Evolutionary conservation across 92 coral and sea anemone species (phyloP).

Genomic region (Virgularia gustaviana): DNA sequence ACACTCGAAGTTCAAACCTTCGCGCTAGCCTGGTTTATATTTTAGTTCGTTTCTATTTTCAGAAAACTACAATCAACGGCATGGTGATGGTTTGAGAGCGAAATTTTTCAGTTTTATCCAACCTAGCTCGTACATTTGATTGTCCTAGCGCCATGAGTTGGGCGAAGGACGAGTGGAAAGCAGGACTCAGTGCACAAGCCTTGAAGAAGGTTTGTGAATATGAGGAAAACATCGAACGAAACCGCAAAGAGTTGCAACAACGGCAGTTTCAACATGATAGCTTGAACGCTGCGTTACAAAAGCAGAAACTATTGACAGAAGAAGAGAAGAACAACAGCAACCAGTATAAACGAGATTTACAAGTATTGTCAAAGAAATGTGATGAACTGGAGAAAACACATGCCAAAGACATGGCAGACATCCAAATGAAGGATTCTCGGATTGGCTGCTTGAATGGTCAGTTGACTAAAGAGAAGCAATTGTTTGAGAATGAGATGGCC

Average conservation of each 20-base stretch:
- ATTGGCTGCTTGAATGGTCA: conserved; percentile 73
- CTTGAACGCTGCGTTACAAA: conserved; percentile 67
- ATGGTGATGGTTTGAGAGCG: no score
- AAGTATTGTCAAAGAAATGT: conserved; percentile 60
- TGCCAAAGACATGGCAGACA: conserved; percentile 66
- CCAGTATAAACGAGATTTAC: conserved; percentile 62
- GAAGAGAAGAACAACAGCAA: conserved; percentile 64
- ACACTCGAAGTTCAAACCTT: neutral
- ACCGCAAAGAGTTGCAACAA: conserved; percentile 75
- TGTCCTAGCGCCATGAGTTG: conserved; percentile 70
- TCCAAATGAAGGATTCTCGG: conserved; percentile 65
- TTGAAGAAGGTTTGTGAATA: conserved; percentile 65
- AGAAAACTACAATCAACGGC: no score
- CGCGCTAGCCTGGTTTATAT: no score
- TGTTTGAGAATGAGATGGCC: conserved; percentile 56
- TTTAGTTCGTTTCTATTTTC: no score
- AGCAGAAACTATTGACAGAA: conserved; percentile 72
- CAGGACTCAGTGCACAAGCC: conserved; percentile 65
- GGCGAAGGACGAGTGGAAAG: conserved; percentile 96
- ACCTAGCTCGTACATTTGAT: neutral
- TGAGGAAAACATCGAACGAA: conserved; percentile 72
- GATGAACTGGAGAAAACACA: conserved; percentile 70
- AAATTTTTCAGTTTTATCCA: no score
- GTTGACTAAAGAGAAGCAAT: conserved; percentile 59
- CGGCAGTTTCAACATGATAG: conserved; percentile 80